Conservation (phyloP, 2,113 vertebrate species). For the Neotoma lepida region DNA sequence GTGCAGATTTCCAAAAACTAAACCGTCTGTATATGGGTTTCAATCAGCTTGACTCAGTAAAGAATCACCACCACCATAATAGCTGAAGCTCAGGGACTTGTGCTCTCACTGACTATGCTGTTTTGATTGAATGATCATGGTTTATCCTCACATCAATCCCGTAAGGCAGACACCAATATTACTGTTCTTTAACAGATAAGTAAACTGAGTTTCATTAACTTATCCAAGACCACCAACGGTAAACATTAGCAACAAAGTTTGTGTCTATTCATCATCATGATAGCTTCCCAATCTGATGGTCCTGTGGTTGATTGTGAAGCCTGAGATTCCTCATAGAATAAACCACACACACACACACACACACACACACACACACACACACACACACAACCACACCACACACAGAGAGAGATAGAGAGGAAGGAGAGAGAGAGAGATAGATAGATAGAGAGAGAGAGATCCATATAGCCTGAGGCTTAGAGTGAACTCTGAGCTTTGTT, state of each 20-base stretch:
- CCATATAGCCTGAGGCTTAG: background rate
- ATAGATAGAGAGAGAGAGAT: background rate
- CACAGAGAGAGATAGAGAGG: background rate
- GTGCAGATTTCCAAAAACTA: background rate
- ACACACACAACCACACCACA: background rate
- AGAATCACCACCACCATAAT: background rate
- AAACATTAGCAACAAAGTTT: background rate
- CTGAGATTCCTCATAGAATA: background rate
- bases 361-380: background rate
- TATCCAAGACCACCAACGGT: background rate
- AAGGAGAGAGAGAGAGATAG: background rate
- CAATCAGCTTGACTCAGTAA: background rate
- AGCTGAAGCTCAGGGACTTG: background rate
- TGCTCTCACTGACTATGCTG: background rate
- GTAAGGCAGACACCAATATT: background rate
- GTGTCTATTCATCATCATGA: background rate
- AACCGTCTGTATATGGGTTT: background rate
- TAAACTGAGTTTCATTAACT: background rate
- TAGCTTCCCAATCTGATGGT: background rate
- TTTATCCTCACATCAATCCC: background rate
- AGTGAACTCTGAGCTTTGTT: background rate
- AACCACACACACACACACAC: background rate
- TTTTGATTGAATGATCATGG: conserved; percentile 23
- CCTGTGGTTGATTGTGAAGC: background rate
- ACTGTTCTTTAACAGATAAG: conserved; percentile 19